Base-by-base conservation (phyloP, 1,140 invertebrate genomes). In the Proctacanthus coquilletti region DNA sequence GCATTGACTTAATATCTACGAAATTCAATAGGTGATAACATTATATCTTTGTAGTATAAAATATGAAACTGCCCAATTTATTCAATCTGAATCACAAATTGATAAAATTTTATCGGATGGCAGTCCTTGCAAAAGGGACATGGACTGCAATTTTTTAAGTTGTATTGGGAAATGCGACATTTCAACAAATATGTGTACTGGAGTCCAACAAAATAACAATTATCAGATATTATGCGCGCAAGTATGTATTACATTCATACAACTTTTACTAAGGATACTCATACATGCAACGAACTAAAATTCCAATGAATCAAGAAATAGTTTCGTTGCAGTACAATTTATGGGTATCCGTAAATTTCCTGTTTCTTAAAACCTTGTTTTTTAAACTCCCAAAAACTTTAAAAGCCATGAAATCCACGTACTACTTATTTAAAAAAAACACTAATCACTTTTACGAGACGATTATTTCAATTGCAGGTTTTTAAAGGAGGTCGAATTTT, bases 181-280 rank as follows among this genome's bases (percentile, higher is more conserved):
- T 5, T 41, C 44, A 8, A 42, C 42, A 2, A 43, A 45, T 3
- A 17, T 42, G 17, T 58, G 55, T 42, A 49, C 39, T 3, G 48
- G 50, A 27, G 35, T 49, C 6, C 55, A 57, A 44, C 55, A 52
- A 37, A 57, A 58, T 38, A 53, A 53, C 35, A 58, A 58, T 39
- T 49, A 57, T 20, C 51, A 57, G 38, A 50, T 55, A 31, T 53
- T 55, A 21, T 58, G 55, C 34, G 48, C 49, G 18, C 46, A 57
- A 6, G 34, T 35, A 35, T 21, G 18, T 35, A 27, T 9, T 9
- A 27, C 23, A 27, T n/a, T n/a, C n/a, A n/a, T n/a, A n/a, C n/a
- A n/a, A n/a, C n/a, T n/a, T n/a, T n/a, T n/a, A n/a, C n/a, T n/a
- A n/a, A n/a, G n/a, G n/a, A n/a, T n/a, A n/a, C n/a, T n/a, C n/a